Evolutionary conservation across 92 coral and sea anemone species (phyloP), one percentile per base, ranked within the genome.

Genomic region (Paramuricea clavata): DNA sequence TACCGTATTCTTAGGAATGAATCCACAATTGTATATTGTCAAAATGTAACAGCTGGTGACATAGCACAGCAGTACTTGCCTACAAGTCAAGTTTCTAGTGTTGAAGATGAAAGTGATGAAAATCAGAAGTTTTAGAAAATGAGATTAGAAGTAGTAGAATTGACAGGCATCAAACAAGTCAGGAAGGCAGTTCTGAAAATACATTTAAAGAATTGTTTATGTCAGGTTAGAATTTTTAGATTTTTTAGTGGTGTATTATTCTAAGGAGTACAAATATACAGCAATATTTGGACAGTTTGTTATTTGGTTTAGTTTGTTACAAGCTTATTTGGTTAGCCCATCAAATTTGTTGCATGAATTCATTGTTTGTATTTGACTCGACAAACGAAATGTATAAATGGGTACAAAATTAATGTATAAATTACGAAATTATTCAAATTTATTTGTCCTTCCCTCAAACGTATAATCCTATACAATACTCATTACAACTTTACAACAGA

Each of bases 1-100:
- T n/a, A n/a, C n/a, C n/a, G n/a, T n/a, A n/a, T n/a, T n/a, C n/a
- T 74, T 30, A 74, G 81, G 81, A 74, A 74, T 74, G 81, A 74
- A 44, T 74, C 81, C 62, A 44, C 64, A 5, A 74, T 74, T 49
- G 61, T 74, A 47, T 74, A 74, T 74, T 44, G 44, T 74, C 31
- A 41, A 1, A 62, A 74, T 74, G 57, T 74, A 15, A 74, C 81
- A 74, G 60, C 61, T 74, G 61, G 80, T 74, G 80, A 74, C 16
- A 42, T 74, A 74, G 30, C 61, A 74, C 59, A 74, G 80, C 54
- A 74, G 17, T 74, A 52, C 49, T 52, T 78, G 69, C 83, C 44
- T 30, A 13, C 49, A 33, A 16, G 49, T 28, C 83, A 42, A 74
- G 64, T 49, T 47, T 74, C 81, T 21, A 74, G 81, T 74, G n/a